Conservation (phyloP, 2,113 vertebrate genomes). For the Cynopterus brachyotis region DNA sequence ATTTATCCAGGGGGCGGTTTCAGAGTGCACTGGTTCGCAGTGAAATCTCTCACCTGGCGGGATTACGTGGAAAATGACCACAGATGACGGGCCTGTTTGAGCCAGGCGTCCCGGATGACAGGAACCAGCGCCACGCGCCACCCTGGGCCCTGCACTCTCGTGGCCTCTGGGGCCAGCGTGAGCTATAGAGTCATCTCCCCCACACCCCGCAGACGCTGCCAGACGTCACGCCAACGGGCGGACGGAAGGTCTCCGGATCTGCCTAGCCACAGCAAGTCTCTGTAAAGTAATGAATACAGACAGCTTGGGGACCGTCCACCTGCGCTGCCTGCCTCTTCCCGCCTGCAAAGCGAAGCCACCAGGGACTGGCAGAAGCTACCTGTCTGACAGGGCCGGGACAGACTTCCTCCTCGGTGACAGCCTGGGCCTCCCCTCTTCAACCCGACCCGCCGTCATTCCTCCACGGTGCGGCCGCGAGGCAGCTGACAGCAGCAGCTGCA, state of each 20-base stretch:
- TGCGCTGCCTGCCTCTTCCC: slow-evolving; percentile 85
- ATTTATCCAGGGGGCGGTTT: slow-evolving; percentile 79
- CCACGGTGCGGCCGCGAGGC: slow-evolving; percentile 84
- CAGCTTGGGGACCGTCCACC: slow-evolving; percentile 94
- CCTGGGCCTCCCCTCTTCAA: slow-evolving; percentile 88
- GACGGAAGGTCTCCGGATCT: slow-evolving; percentile 92
- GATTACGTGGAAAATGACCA: slow-evolving; percentile 48
- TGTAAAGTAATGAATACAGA: slow-evolving; percentile 97
- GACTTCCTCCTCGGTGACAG: slow-evolving; percentile 92
- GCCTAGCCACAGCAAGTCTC: slow-evolving; percentile 91
- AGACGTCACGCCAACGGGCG: slow-evolving; percentile 92
- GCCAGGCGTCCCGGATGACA: slow-evolving; percentile 46
- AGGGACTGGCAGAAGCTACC: slow-evolving; percentile 88
- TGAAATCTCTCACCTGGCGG: slow-evolving; percentile 74
- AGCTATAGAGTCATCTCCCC: slow-evolving; percentile 82
- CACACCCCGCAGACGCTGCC: slow-evolving; percentile 83
- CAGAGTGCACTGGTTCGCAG: slow-evolving; percentile 61
- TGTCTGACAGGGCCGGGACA: slow-evolving; percentile 93
- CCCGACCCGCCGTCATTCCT: slow-evolving; percentile 94
- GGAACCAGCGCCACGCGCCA: background rate
- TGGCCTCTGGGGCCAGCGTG: background rate
- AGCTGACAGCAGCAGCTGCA: slow-evolving; percentile 99
- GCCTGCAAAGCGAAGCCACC: slow-evolving; percentile 83
- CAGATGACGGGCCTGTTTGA: slow-evolving; percentile 71
- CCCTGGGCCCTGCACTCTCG: background rate